phyloP scores from a whole-genome alignment of 2,797 vertebrate species.

The Pseudopleuronectes americanus region DNA sequence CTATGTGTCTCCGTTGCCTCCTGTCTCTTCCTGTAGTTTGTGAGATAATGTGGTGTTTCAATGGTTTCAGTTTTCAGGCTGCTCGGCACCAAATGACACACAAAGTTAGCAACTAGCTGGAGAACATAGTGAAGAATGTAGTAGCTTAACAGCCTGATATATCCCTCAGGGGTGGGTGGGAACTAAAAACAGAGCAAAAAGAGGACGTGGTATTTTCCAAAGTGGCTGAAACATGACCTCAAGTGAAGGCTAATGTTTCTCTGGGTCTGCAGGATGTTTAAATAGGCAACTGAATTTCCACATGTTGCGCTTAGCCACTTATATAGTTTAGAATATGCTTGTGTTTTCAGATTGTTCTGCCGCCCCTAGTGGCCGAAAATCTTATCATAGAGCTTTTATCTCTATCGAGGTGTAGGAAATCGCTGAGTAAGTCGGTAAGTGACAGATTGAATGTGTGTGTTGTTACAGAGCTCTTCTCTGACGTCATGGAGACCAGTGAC shows the following conservation, averaged over 20 bases:
- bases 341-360: neutral
- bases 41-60: no score
- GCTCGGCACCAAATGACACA: no score
- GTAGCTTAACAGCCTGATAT: neutral
- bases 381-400: no score
- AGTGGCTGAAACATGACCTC: neutral
- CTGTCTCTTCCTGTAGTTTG: no score
- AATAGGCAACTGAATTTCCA: neutral
- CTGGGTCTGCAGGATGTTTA: neutral
- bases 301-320: neutral
- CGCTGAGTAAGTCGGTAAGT: neutral
- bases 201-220: neutral
- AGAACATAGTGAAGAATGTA: neutral
- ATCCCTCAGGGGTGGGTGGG: neutral
- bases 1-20: no score
- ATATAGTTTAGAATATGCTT: neutral
- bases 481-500: constrained; percentile 87
- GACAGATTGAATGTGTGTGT: constrained; percentile 2
- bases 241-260: neutral
- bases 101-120: no score
- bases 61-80: neutral
- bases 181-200: neutral
- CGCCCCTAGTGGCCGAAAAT: no score
- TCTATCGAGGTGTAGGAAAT: no score
- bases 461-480: constrained; percentile 89